Percentiles rank a stretch among this genome's conserved stretches.
These are phyloP conservation scores for Pantherophis vulpinus DNA, from an alignment of 2,797 vertebrate genomes.

Conservation along the genomic window DNA sequence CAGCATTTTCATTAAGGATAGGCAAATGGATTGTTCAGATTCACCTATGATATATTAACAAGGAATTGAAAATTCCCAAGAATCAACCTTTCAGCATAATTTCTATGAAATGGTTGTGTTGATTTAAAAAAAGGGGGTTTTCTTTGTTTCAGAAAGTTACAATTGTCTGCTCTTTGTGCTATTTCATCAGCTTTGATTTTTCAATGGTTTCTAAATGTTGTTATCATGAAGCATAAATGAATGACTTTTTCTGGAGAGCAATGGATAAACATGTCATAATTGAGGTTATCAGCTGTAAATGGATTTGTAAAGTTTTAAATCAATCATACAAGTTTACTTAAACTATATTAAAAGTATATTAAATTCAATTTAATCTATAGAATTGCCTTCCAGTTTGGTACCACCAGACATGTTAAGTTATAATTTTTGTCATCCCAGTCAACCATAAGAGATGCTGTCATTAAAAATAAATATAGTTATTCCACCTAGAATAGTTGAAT, in stretches of 20 bases:
- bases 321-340: not conserved
- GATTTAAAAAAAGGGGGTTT: not conserved
- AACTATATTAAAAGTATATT: not conserved
- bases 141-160: not conserved
- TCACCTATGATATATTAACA: not conserved
- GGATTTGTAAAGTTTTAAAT: not conserved
- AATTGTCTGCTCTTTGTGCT: not conserved
- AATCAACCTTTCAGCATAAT: not conserved
- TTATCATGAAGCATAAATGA: not conserved
- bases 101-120: not conserved
- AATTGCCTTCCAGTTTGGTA: not conserved
- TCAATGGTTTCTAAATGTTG: not conserved
- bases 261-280: not conserved
- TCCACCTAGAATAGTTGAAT: not conserved
- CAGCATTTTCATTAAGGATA: not conserved
- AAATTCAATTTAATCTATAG: not conserved
- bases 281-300: not conserved
- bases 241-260: not conserved
- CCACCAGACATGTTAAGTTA: not conserved
- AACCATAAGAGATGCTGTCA: not conserved
- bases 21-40: not conserved
- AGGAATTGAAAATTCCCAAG: not conserved
- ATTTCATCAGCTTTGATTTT: not conserved
- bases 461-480: not conserved
- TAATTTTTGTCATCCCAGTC: not conserved